Base-by-base conservation (phyloP, 2,888 invertebrate genomes). In the Lasius fuliginosus region DNA sequence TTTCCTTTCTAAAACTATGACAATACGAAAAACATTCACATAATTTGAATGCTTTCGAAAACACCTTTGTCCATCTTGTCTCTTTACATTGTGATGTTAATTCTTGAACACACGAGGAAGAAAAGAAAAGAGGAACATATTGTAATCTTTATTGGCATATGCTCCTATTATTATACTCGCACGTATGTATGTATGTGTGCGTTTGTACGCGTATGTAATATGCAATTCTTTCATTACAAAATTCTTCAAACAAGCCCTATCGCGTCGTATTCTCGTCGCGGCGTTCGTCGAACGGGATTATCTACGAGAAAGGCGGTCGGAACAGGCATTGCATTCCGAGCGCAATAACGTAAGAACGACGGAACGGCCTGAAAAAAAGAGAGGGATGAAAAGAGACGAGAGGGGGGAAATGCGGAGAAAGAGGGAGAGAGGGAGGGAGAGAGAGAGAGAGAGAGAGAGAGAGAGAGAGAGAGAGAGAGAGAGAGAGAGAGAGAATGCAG, bases 261-360 rank as follows among this genome's bases (percentile, higher is more conserved):
- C 74, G 56, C 58, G 46, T 79, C 58, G 58, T 6, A 27, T 81
- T 76, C 74, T 12, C 49, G 65, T 53, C 53, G 69, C 27, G 23
- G 27, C 27, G n/a, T 36, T 30, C 60, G 23, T 79, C 33, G 56
- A 40, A 69, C 68, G 60, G 30, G 53, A 82, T 83, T 82, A 60
- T 62, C 49, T 36, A 49, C 42, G 62, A 18, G 82, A 62, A 56
- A 49, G 30, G 23, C 82, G 33, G 9, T 49, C 67, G 79, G 79
- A 56, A 60, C 42, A 42, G 23, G 33, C 73, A 36, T 42, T 74
- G 33, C 56, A 73, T 79, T 73, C 60, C 46, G 79, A 46, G 46
- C 56, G 79, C 60, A 58, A 53, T 53, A 53, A 79, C 46, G 46
- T 81, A 81, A 74, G 79, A 74, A 81, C 58, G 49, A 82, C 64